Base-by-base conservation (phyloP, 2,888 invertebrate genomes). In the Ophion obscuratus region DNA sequence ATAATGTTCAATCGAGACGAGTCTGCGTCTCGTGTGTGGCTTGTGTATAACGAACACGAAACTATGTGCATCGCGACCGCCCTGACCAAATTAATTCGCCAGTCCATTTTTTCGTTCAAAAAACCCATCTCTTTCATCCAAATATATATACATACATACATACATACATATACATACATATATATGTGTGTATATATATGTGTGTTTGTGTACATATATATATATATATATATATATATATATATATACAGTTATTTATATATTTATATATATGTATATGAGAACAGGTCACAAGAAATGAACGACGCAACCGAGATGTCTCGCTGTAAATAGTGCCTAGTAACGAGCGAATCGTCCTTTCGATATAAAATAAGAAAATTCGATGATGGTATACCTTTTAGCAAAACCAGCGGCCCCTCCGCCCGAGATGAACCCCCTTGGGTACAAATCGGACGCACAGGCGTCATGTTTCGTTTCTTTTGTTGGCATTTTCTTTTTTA, bases 1-100 rank as follows among this genome's bases (percentile, higher is more conserved):
- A 88, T 88, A 88, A 88, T 88, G 88, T 88, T 88, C 88, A 88
- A 88, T 88, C 88, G 83, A 67, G 86, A 79, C 86, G 75, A 88
- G 88, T 88, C 86, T 79, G 84, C 85, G 87, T 86, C 87, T 88
- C 85, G 53, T 77, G 76, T 36, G 40, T 36, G 70, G 68, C n/a
- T 59, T 44, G 47, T 83, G 83, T 84, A 88, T 86, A 87, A 87
- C 86, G 87, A 87, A 84, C 85, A 84, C 87, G 79, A 88, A 88
- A 89, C 87, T 84, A 85, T 87, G 89, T 84, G 83, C 85, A 85
- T 84, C 76, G 11, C 14, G 81, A 70, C 83, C 81, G 81, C 84
- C 36, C 47, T 81, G 59, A 82, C 85, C 81, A 86, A 89, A 89
- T 89, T 89, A 89, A 89, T 89, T 89, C 89, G 87, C 79, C 53